These are phyloP conservation scores for Paracanthobrama guichenoti DNA, from an alignment of 2,113 vertebrate genomes.

Conservation along the genomic window DNA sequence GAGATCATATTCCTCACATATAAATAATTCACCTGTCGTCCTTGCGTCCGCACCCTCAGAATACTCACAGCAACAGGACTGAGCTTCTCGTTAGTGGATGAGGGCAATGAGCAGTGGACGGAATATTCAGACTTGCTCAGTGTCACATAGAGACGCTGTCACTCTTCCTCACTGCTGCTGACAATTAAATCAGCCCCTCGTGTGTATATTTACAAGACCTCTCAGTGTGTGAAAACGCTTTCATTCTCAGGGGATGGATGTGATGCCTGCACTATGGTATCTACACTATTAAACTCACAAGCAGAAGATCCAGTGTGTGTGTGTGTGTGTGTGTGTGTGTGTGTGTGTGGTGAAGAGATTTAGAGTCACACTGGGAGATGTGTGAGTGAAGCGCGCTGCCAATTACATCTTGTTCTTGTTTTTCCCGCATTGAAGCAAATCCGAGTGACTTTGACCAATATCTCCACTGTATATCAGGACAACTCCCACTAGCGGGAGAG, in stretches of 20 bases:
- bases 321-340: constrained; percentile 31
- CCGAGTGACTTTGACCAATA: constrained; percentile 71
- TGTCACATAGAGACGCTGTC: constrained; percentile 54
- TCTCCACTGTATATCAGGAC: constrained; percentile 63
- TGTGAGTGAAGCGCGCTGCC: constrained; percentile 55
- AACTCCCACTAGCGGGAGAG: constrained; percentile 27
- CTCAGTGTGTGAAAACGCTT: constrained; percentile 46
- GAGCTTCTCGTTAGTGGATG: constrained; percentile 64
- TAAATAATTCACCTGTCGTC: constrained; percentile 46
- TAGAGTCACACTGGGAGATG: constrained; percentile 49
- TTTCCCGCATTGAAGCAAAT: constrained; percentile 60
- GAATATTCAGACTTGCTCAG: constrained; percentile 57
- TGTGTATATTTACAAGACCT: constrained; percentile 11
- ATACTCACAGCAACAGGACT: constrained; percentile 57
- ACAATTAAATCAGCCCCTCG: constrained; percentile 48
- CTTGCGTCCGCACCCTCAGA: neutral
- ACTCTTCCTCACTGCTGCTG: constrained; percentile 31
- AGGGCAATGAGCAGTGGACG: constrained; percentile 63
- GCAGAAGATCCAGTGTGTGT: constrained; percentile 11
- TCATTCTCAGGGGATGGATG: neutral
- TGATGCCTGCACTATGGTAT: constrained; percentile 2
- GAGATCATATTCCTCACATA: constrained; percentile 56
- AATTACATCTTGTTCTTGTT: constrained; percentile 72
- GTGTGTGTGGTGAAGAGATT: constrained; percentile 34
- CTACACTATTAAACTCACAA: constrained; percentile 27